phyloP scores from a whole-genome alignment of 2,888 invertebrate species.

The Folsomia candida region DNA sequence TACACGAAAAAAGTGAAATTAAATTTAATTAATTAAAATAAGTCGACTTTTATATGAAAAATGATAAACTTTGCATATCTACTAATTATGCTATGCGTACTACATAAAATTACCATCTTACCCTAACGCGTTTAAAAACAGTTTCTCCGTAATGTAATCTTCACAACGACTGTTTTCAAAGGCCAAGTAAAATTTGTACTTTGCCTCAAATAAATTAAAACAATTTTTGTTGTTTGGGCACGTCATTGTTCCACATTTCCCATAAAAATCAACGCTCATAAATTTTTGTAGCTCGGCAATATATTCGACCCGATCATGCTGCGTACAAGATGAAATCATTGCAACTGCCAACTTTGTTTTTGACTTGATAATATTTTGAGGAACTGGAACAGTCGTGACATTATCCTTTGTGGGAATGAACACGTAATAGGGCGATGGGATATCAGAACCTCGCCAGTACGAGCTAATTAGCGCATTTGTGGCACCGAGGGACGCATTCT shows the following conservation, averaged over 20 bases:
- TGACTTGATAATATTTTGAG: constrained; percentile 22
- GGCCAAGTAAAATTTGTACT: constrained; percentile 53
- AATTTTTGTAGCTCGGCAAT: constrained; percentile 79
- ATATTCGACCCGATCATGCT: constrained; percentile 67
- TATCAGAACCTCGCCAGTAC: constrained; percentile 27
- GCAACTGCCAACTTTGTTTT: constrained; percentile 29
- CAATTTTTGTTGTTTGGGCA: constrained; percentile 61
- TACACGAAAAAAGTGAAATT: too few species aligned
- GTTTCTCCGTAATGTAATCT: constrained; percentile 52
- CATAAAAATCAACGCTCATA: constrained; percentile 87
- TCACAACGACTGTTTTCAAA: constrained; percentile 53
- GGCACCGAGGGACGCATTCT: background rate
- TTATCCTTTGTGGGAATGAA: constrained; percentile 11
- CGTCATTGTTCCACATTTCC: constrained; percentile 78
- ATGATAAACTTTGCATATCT: too few species aligned
- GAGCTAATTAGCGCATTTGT: constrained; percentile 21
- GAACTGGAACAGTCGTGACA: background rate
- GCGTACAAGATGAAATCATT: constrained; percentile 28
- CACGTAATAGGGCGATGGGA: constrained; percentile 15
- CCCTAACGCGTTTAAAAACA: constrained; percentile 49
- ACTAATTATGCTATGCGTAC: background rate
- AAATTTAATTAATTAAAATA: too few species aligned
- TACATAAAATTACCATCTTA: constrained; percentile 4
- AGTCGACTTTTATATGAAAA: too few species aligned
- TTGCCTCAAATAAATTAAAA: constrained; percentile 9